Evolutionary conservation across 2,888 invertebrate species (phyloP).

Genomic region (Pseudanteris insignis): DNA sequence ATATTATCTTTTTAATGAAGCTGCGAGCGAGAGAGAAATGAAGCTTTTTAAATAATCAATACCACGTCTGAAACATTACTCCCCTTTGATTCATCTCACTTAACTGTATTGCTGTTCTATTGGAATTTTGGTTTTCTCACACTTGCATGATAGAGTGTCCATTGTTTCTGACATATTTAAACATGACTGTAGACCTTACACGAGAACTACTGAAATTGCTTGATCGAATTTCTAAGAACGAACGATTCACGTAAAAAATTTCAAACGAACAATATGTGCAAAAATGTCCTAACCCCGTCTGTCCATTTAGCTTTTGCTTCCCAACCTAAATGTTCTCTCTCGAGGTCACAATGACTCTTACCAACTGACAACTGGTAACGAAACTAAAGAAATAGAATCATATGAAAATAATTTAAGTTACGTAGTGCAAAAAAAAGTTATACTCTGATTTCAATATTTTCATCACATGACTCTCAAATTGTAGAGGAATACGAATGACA

Average conservation of each 20-base stretch:
- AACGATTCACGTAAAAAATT: not conserved
- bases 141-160: constrained; percentile 21
- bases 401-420: too few species aligned
- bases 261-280: not conserved
- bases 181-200: constrained; percentile 5
- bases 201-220: too few species aligned
- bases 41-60: too few species aligned
- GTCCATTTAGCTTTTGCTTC: constrained; percentile 20
- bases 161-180: constrained; percentile 7
- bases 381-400: too few species aligned
- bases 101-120: too few species aligned
- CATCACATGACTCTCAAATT: constrained; percentile 52
- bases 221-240: too few species aligned
- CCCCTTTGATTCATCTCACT: too few species aligned
- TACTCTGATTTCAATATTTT: constrained; percentile 47
- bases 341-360: constrained; percentile 27
- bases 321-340: constrained; percentile 31
- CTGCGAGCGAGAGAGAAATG: too few species aligned
- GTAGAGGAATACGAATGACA: constrained; percentile 56
- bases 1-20: too few species aligned
- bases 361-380: too few species aligned
- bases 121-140: constrained; percentile 11
- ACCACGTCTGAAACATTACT: too few species aligned
- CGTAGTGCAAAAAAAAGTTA: constrained; percentile 22
- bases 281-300: constrained; percentile 1